Conservation (phyloP, 1,140 invertebrate species). For the Dreissena polymorpha region DNA sequence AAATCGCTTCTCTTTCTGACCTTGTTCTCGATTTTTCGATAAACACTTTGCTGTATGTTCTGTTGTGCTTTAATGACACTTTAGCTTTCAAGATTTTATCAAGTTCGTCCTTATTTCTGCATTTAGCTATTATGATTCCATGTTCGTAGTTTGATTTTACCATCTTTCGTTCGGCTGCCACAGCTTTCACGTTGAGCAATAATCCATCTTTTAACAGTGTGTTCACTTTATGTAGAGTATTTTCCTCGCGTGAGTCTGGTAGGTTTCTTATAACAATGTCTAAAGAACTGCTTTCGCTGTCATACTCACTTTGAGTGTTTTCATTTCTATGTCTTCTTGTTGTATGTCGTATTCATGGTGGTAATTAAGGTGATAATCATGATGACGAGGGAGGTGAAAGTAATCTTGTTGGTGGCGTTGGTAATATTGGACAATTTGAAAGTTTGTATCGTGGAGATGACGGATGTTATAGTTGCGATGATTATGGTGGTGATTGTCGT, state of each 20-base stretch:
- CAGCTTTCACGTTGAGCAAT: not conserved
- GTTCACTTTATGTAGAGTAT: not conserved
- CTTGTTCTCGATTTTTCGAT: constrained; percentile 7
- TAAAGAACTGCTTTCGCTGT: too few relatives aligned
- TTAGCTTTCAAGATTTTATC: not conserved
- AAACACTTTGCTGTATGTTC: not conserved
- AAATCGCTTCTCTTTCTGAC: not conserved
- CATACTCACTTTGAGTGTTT: too few relatives aligned
- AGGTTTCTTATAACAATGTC: not conserved
- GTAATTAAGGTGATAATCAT: too few relatives aligned
- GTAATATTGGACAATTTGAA: too few relatives aligned
- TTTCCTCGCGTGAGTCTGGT: not conserved
- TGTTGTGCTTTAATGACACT: not conserved
- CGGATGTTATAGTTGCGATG: too few relatives aligned
- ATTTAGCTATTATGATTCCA: not conserved
- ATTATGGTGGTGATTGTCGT: too few relatives aligned
- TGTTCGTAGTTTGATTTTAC: not conserved
- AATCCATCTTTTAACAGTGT: not conserved
- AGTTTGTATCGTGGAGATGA: too few relatives aligned
- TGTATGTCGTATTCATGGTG: too few relatives aligned
- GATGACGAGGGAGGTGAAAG: too few relatives aligned
- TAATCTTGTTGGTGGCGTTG: too few relatives aligned
- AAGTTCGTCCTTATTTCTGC: not conserved
- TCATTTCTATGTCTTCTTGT: too few relatives aligned
- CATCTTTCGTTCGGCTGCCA: not conserved